Base-by-base conservation (phyloP, 2,797 vertebrate species). In the Hyperoplus immaculatus region DNA sequence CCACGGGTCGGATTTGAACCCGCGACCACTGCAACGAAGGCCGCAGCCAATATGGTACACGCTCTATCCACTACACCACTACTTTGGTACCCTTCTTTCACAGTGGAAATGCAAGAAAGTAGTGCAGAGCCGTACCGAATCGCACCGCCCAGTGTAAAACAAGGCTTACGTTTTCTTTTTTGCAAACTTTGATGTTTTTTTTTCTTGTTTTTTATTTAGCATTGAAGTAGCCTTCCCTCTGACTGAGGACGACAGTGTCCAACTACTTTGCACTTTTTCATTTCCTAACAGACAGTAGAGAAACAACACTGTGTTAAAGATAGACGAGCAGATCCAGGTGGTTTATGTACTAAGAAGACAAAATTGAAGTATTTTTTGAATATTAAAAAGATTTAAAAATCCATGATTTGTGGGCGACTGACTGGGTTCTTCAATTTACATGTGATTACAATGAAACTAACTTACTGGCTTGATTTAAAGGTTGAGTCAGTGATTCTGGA, bases 301-400 rank as follows among this genome's bases (percentile, higher is more conserved):
- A 91, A 29, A 87, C 72, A 62, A 92, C 89, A 93, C 90, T 94
- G 93, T 93, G 92, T 68, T 49, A 68, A 29, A 29, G 29, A 75
- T 77, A 90, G 72, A 82, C 78, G 83, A 90, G 79, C 68, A 63
- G 69, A 78, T 72, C 75, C 86, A 91, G 86, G 90, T 86, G 91
- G 80, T 92, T 90, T 84, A 84, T 94, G 92, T 93, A 91, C 86
- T 77, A 83, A 87, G 80, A 91, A 87, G 85, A 82, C 82, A 89
- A 93, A 92, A 85, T 71, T 80, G 83, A 94, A 95, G 90, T 95
- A 94, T 95, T 95, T 94, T 95, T 95, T 77, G 78, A 89, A 86
- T 92, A 95, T 93, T 94, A 94, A 95, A 29, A 94, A 91, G 55
- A 75, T 82, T 81, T 80, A 79, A 92, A 29, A 90, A 88, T 84